Evolutionary conservation across 2,888 invertebrate species (phyloP).

Genomic region (Muscina levida): DNA sequence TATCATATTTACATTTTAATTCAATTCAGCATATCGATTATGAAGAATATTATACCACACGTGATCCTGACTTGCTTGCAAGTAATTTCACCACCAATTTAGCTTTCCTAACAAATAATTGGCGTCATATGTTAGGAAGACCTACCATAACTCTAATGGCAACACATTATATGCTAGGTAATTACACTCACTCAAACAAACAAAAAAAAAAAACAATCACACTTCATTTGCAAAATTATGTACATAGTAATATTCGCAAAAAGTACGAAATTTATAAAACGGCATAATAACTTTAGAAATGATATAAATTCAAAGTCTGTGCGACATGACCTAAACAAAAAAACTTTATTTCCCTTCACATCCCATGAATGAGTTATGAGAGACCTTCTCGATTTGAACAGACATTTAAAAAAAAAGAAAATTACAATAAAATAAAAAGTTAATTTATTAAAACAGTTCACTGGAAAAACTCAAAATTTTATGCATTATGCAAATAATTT

Average conservation of each 20-base stretch:
- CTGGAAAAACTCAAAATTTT: no score
- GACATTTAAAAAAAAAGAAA: no score
- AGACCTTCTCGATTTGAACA: no score
- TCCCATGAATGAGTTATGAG: no score
- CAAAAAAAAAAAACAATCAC: not conserved
- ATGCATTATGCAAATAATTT: no score
- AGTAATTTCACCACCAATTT: slow-evolving; percentile 96
- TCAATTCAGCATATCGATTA: slow-evolving; percentile 88
- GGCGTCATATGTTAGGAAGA: slow-evolving; percentile 98
- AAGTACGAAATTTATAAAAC: not conserved
- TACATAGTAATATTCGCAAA: slow-evolving; percentile 9
- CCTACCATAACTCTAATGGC: slow-evolving; percentile 95
- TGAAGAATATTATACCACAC: slow-evolving; percentile 97
- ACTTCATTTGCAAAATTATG: not conserved
- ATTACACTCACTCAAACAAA: slow-evolving; percentile 72
- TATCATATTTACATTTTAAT: slow-evolving; percentile 47
- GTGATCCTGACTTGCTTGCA: slow-evolving; percentile 96
- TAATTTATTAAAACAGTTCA: no score
- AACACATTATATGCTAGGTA: slow-evolving; percentile 92
- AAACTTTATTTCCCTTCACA: no score
- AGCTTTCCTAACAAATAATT: slow-evolving; percentile 96
- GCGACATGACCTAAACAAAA: no score
- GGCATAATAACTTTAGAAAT: slow-evolving; percentile 2
- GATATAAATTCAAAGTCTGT: no score
- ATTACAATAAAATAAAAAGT: no score